phyloP scores from a whole-genome alignment of 2,888 invertebrate genomes.

The Hymenopus coronatus region DNA sequence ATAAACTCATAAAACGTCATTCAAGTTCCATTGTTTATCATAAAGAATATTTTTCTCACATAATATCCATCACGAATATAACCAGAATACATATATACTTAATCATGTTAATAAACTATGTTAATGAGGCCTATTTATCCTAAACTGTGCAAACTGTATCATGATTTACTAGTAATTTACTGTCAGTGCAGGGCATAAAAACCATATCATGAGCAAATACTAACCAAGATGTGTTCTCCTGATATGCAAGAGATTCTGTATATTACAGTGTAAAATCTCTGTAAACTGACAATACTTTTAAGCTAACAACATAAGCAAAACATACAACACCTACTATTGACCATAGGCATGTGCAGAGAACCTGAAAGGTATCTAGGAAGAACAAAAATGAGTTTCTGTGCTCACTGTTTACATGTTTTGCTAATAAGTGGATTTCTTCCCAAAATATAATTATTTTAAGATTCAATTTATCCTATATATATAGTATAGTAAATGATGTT shows the following conservation, averaged over 20 bases:
- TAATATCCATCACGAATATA: not conserved
- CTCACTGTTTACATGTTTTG: too few relatives aligned
- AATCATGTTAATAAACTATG: not conserved
- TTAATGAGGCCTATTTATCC: not conserved
- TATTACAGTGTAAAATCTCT: not conserved
- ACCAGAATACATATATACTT: too few relatives aligned
- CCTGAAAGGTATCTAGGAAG: too few relatives aligned
- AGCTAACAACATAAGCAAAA: not conserved
- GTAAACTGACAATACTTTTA: not conserved
- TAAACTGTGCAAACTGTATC: not conserved
- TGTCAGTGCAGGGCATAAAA: not conserved
- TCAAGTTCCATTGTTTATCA: not conserved
- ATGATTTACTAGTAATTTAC: not conserved
- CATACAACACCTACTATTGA: not conserved
- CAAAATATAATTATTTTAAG: too few relatives aligned
- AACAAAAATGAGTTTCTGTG: too few relatives aligned
- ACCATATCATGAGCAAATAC: not conserved
- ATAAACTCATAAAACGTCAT: not conserved
- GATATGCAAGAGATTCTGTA: not conserved
- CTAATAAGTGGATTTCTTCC: too few relatives aligned
- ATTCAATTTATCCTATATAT: too few relatives aligned
- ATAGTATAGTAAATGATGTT: too few relatives aligned
- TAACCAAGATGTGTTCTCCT: not conserved
- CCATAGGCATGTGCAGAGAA: too few relatives aligned
- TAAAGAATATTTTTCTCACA: not conserved